Evolutionary conservation across 2,888 invertebrate species (phyloP), one percentile per base, ranked within the genome.

Genomic region (Aphodius granarius): DNA sequence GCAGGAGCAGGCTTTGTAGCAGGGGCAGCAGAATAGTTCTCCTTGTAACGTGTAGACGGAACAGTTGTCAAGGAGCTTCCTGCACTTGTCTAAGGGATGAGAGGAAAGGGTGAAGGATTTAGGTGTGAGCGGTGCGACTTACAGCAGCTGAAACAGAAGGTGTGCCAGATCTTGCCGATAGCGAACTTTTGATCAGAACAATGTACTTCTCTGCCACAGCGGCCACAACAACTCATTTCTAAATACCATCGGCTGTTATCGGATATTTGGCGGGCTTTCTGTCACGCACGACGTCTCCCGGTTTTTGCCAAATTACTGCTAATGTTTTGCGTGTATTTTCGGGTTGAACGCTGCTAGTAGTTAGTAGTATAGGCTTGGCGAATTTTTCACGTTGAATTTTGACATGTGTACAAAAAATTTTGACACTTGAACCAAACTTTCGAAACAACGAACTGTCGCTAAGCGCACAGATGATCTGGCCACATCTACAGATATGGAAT

Each of bases 141-240:
- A 87, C 86, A 82, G 80, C 86, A 87, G 73, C 86, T 85, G 78
- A 87, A 87, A 78, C 87, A 87, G 75, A 86, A 86, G 16, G 81
- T 81, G 74, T 87, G 87, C 86, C 86, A 87, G 72, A 85, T 84
- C 83, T 85, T 85, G 76, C 84, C 84, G 19, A 85, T 80, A 15
- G 86, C 86, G 74, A 84, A 78, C 81, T 84, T 85, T 77, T 84
- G 83, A 78, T 87, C 86, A 21, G 86, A 83, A 81, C 82, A 83
- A 80, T 83, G 86, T 79, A 87, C 86, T 80, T 84, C 84, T 82
- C 86, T 83, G 79, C 83, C 82, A 80, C 87, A 87, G 64, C 86
- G 86, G 74, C 84, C 81, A 78, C 86, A 87, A 75, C 71, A 73
- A 75, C 73, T 77, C 77, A 77, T 77, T 21, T 72, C 73, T 73